A percentile compares a stretch with the other conserved stretches of the same genome.
These are phyloP conservation scores for Chloropsis cyanopogon DNA, from an alignment of 2,113 vertebrate genomes.

Conservation along the genomic window DNA sequence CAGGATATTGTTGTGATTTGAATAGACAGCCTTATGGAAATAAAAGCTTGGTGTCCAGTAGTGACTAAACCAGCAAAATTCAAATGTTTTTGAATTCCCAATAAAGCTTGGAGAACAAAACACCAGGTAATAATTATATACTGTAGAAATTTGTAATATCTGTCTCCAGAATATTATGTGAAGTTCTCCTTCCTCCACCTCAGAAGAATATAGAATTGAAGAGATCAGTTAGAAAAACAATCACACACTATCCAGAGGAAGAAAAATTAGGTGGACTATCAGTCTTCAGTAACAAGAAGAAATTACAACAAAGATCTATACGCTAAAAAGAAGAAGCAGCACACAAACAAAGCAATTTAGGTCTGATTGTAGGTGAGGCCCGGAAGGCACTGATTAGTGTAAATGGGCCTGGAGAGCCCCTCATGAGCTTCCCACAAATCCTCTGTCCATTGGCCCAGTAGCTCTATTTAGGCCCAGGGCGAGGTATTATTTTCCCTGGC, in stretches of 20 bases:
- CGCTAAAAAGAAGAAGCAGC: not conserved
- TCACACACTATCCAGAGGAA: not conserved
- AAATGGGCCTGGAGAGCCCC: not conserved
- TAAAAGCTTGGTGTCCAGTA: not conserved
- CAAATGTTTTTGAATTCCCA: not conserved
- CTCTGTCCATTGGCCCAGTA: not conserved
- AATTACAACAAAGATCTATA: not conserved
- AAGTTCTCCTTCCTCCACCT: not conserved
- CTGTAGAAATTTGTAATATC: not conserved
- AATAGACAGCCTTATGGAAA: not conserved
- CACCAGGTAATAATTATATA: not conserved
- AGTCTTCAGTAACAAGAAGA: not conserved
- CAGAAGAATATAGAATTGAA: not conserved
- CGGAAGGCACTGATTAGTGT: rapidly evolving
- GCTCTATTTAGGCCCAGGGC: not conserved
- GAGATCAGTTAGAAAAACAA: not conserved
- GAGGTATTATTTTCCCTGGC: rapidly evolving
- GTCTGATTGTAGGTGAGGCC: not conserved
- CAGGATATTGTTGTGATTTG: not conserved
- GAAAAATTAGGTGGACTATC: not conserved
- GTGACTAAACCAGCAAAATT: not conserved
- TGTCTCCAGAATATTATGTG: not conserved
- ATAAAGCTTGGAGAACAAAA: not conserved
- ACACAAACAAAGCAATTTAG: not conserved
- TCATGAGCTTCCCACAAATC: not conserved